These are phyloP conservation scores for Campylorhamphus procurvoides DNA, from an alignment of 2,113 vertebrate species.

Conservation along the genomic window DNA sequence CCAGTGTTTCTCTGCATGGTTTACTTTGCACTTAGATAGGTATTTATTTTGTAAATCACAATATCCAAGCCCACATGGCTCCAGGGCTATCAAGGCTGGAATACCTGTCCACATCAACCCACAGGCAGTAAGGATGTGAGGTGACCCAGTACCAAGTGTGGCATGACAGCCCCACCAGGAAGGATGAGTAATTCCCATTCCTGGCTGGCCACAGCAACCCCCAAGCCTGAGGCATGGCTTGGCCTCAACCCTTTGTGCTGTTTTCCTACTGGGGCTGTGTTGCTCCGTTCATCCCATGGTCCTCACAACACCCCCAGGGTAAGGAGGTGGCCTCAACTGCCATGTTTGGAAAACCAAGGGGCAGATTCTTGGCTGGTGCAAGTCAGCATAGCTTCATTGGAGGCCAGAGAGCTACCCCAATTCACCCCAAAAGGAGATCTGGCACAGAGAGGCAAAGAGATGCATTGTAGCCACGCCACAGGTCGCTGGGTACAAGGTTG, in stretches of 20 bases:
- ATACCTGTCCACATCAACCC: not conserved
- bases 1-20: not conserved
- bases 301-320: rapidly evolving
- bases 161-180: rapidly evolving
- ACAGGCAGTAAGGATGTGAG: not conserved
- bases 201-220: not conserved
- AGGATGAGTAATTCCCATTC: not conserved
- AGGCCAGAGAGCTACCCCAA: not conserved
- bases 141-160: not conserved
- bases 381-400: not conserved
- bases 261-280: not conserved
- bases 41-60: not conserved
- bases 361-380: not conserved
- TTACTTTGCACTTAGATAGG: not conserved
- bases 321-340: rapidly evolving
- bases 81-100: not conserved
- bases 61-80: not conserved
- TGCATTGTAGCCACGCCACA: rapidly evolving
- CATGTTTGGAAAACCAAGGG: not conserved
- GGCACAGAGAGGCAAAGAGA: not conserved
- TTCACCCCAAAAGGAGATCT: not conserved
- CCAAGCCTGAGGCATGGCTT: not conserved
- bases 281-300: rapidly evolving
- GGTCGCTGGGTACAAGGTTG: not conserved
- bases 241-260: not conserved